These are phyloP conservation scores for Piezodorus guildinii DNA, from an alignment of 1,140 invertebrate species.

Conservation along the genomic window DNA sequence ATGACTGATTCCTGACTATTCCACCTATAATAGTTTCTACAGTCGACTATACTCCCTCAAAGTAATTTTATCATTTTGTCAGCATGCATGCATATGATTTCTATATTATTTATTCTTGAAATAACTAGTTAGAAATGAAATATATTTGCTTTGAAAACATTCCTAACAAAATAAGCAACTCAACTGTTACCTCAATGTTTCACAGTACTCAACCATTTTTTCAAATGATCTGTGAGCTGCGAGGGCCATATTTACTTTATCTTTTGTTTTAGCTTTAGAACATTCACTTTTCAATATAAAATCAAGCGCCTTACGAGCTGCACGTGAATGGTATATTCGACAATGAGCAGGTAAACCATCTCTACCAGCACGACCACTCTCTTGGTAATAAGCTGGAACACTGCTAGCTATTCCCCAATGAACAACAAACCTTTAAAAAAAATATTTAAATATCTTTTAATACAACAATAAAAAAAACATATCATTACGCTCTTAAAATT, in stretches of 20 bases:
- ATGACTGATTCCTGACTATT: too few relatives aligned
- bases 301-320: constrained; percentile 64
- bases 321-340: constrained; percentile 59
- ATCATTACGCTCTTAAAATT: too few relatives aligned
- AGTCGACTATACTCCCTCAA: too few relatives aligned
- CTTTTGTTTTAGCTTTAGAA: constrained; percentile 41
- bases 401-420: constrained; percentile 89
- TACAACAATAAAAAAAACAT: too few relatives aligned
- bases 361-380: constrained; percentile 51
- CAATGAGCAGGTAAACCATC: constrained; percentile 47
- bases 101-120: too few relatives aligned
- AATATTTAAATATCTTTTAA: neutral
- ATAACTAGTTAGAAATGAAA: too few relatives aligned
- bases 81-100: too few relatives aligned
- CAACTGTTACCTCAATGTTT: constrained; percentile 44
- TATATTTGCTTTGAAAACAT: too few relatives aligned
- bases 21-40: too few relatives aligned
- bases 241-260: constrained; percentile 45
- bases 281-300: constrained; percentile 64
- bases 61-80: too few relatives aligned
- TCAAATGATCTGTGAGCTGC: constrained; percentile 56
- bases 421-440: constrained; percentile 60
- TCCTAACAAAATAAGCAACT: too few relatives aligned
- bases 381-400: constrained; percentile 46
- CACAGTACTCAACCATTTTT: constrained; percentile 65